These are phyloP conservation scores for Papilio polyxenes DNA, from an alignment of 1,140 invertebrate genomes.

Conservation along the genomic window DNA sequence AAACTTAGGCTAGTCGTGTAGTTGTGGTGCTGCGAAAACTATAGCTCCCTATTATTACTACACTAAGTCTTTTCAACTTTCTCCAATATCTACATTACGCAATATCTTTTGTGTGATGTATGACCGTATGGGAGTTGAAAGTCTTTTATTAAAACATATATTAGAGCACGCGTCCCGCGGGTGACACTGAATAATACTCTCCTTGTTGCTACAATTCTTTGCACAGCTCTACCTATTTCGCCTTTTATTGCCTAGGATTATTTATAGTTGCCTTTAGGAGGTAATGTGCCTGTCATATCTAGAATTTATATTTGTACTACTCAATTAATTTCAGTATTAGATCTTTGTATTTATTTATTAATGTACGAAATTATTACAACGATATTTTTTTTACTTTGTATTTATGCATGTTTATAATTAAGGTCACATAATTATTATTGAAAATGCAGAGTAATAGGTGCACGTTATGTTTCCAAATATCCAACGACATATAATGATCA, in stretches of 20 bases:
- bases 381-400: background rate
- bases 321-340: background rate
- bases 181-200: slow-evolving; percentile 78
- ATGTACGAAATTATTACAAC: background rate
- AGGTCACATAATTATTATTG: too few species aligned
- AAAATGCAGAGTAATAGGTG: background rate
- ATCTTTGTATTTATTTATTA: background rate
- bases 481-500: background rate
- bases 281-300: slow-evolving; percentile 37
- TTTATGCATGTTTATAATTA: too few species aligned
- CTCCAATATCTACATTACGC: slow-evolving; percentile 70
- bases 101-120: slow-evolving; percentile 67
- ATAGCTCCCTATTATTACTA: too few species aligned
- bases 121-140: slow-evolving; percentile 70
- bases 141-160: slow-evolving; percentile 81
- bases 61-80: slow-evolving; percentile 50
- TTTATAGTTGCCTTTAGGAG: slow-evolving; percentile 58
- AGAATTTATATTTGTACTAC: slow-evolving; percentile 29
- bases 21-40: too few species aligned
- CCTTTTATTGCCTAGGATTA: slow-evolving; percentile 74
- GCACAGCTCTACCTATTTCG: slow-evolving; percentile 65
- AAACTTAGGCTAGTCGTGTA: too few species aligned
- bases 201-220: slow-evolving; percentile 75
- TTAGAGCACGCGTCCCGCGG: slow-evolving; percentile 71
- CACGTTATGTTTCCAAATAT: background rate